Conservation (phyloP, 2,797 vertebrate species). For the Enteromius paludinosus region DNA sequence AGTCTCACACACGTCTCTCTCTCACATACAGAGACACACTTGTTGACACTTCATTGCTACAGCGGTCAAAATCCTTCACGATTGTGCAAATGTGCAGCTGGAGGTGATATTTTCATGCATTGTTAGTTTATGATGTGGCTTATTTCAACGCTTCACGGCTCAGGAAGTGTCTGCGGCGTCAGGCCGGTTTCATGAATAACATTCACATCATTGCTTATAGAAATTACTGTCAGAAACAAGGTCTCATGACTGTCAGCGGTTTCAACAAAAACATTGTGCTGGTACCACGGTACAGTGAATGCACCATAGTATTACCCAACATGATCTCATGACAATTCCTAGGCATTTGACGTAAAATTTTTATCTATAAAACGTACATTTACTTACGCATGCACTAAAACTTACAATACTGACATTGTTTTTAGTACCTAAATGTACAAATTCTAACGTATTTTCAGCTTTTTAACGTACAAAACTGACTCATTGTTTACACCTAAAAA, state of each 20-base stretch:
- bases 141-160: slow-evolving; percentile 13
- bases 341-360: no score
- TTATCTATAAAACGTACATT: no score
- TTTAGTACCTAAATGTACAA: no score
- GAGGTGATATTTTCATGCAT: slow-evolving; percentile 42
- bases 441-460: no score
- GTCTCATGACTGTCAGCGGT: slow-evolving; percentile 2
- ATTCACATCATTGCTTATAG: background rate
- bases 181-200: background rate
- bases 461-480: no score
- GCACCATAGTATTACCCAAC: background rate
- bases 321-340: no score
- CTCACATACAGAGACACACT: slow-evolving; percentile 16
- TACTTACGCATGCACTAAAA: no score
- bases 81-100: slow-evolving; percentile 7
- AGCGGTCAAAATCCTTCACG: slow-evolving; percentile 33
- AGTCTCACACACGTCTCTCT: slow-evolving; percentile 24
- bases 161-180: background rate
- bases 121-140: slow-evolving; percentile 11
- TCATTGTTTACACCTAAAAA: no score
- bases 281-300: background rate
- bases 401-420: no score
- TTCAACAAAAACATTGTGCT: background rate
- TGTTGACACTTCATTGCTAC: slow-evolving; percentile 41
- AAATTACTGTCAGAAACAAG: background rate